Percentiles rank a stretch among this genome's conserved stretches.
These are phyloP conservation scores for Sitobion miscanthi DNA, from an alignment of 1,140 invertebrate species.

Conservation along the genomic window DNA sequence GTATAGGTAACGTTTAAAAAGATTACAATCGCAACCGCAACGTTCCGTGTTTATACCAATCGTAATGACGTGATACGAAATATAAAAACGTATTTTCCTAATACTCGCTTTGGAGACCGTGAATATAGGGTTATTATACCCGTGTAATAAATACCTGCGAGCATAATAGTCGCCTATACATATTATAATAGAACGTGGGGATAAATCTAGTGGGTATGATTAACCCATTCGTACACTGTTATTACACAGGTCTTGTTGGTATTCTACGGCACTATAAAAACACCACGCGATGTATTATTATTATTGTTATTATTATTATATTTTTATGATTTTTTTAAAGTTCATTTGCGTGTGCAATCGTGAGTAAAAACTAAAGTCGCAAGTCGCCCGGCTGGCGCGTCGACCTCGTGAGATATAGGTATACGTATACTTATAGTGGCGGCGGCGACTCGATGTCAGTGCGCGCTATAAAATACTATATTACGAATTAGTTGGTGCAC, in stretches of 20 bases:
- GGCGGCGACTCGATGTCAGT: neutral
- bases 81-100: neutral
- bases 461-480: neutral
- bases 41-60: neutral
- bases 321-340: neutral
- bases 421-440: neutral
- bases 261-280: neutral
- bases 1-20: neutral
- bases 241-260: neutral
- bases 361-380: neutral
- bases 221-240: neutral
- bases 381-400: conserved; percentile 24
- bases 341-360: neutral
- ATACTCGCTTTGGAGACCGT: neutral
- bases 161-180: neutral
- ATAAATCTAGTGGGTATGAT: neutral
- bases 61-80: neutral
- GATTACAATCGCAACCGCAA: neutral
- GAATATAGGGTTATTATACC: too few relatives aligned
- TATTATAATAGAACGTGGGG: neutral
- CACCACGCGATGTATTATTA: neutral
- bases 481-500: neutral
- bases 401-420: neutral
- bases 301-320: neutral
- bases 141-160: neutral